phyloP scores from a whole-genome alignment of 2,888 invertebrate species.

The Altica lythri region DNA sequence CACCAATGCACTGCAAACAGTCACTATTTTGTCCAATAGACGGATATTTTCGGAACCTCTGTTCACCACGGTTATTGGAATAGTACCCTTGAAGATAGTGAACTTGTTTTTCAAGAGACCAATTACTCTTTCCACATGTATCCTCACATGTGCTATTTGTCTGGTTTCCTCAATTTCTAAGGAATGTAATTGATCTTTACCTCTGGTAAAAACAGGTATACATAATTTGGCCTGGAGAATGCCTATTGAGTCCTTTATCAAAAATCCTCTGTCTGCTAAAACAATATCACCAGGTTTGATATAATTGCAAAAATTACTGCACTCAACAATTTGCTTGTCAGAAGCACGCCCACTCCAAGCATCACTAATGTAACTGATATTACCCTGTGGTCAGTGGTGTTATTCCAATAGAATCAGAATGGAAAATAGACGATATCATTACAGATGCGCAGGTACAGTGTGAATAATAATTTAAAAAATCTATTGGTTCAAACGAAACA shows the following conservation, averaged over 20 bases:
- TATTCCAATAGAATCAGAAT: slow-evolving; percentile 33
- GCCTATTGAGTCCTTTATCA: slow-evolving; percentile 10
- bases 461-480: no score
- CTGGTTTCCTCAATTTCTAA: slow-evolving; percentile 20
- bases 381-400: slow-evolving; percentile 28
- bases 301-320: slow-evolving; percentile 2
- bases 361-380: slow-evolving; percentile 16
- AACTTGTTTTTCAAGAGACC: slow-evolving; percentile 19
- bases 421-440: no score
- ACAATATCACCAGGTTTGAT: slow-evolving; percentile 17
- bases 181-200: slow-evolving; percentile 17
- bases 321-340: slow-evolving; percentile 19
- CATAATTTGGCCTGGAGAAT: slow-evolving; percentile 18
- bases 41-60: not conserved
- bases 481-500: no score
- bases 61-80: slow-evolving; percentile 15
- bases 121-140: slow-evolving; percentile 24
- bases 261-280: slow-evolving; percentile 19
- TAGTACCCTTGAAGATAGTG: slow-evolving; percentile 17
- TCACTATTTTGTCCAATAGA: slow-evolving; percentile 4
- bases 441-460: no score
- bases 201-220: slow-evolving; percentile 25
- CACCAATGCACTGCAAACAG: slow-evolving; percentile 3
- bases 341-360: slow-evolving; percentile 21
- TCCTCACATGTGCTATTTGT: slow-evolving; percentile 23